These are phyloP conservation scores for Oscheius sp. DNA, from an alignment of 2,888 invertebrate genomes.

Conservation along the genomic window DNA sequence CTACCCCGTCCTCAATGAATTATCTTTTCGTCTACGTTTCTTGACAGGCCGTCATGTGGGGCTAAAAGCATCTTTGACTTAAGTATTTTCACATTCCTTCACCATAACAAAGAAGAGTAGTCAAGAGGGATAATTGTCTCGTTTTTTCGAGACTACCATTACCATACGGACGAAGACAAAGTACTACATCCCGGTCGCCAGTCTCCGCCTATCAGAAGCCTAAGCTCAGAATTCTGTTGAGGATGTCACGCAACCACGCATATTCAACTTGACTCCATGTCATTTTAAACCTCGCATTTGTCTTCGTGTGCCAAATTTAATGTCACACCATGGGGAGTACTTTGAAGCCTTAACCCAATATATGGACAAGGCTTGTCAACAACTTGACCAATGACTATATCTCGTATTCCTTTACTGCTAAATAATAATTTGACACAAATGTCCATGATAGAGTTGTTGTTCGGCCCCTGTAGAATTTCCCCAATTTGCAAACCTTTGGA, in stretches of 20 bases:
- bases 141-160: neutral
- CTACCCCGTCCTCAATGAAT: slow-evolving; percentile 10
- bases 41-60: neutral
- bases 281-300: slow-evolving; percentile 14
- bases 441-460: no score
- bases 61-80: neutral
- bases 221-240: no score
- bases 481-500: no score
- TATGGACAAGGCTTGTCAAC: no score
- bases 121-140: neutral
- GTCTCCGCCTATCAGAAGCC: slow-evolving; percentile 8
- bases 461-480: no score
- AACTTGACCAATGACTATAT: no score
- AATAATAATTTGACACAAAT: no score
- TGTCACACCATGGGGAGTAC: neutral
- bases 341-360: no score
- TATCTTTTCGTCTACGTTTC: slow-evolving; percentile 1
- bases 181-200: neutral
- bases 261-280: slow-evolving; percentile 6
- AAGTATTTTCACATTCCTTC: neutral
- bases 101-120: neutral
- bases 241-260: slow-evolving; percentile 18
- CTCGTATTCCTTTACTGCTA: no score
- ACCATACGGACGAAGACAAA: slow-evolving; percentile 1
- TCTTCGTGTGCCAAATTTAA: neutral